Base-by-base conservation (phyloP, 92 coral and sea anemone genomes). In the Zoanthus sansibaricus region DNA sequence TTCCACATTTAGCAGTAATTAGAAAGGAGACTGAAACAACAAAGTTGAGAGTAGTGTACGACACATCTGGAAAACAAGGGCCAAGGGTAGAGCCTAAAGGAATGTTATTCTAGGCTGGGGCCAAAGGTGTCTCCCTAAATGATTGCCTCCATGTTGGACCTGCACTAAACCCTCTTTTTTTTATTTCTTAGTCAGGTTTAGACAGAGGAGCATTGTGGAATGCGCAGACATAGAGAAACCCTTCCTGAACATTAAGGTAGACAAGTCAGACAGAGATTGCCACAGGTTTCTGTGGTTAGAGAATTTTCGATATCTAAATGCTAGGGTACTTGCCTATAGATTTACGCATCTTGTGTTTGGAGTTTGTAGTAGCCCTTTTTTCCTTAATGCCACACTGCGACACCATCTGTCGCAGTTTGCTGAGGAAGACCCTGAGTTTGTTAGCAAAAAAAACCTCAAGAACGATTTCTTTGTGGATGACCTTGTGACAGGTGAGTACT, bases 321-420 rank as follows among this genome's bases (percentile, higher is more conserved):
- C 25, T 25, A 25, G 25, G 25, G 25, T 25, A 25, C 25, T 25
- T 25, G 25, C 25, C 0, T 25, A 25, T 25, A 25, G 25, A 25
- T 25, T 25, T 25, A 25, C 25, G 25, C 25, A 0, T 25, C 25
- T 25, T 25, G 25, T 25, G 25, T 92, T 92, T 31, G 92, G 94
- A 3, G 32, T 92, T 25, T 86, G 77, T 72, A 59, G 82, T 44
- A 85, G 88, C 16, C 94, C 90, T 10, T 92, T 92, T 82, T 58
- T 89, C 42, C 76, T 89, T 14, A 92, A 89, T 58, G 91, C 92
- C 66, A 89, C 95, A 6, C 74, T 92, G 37, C 87, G 90, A 42
- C 76, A 92, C 66, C 95, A 92, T 62, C 61, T 92, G 71, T 83
- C 77, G 11, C 69, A 79, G 70, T 92, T 59, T 55, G 62, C 16